These are phyloP conservation scores for Lottia scabra DNA, from an alignment of 2,888 invertebrate genomes.

Conservation along the genomic window DNA sequence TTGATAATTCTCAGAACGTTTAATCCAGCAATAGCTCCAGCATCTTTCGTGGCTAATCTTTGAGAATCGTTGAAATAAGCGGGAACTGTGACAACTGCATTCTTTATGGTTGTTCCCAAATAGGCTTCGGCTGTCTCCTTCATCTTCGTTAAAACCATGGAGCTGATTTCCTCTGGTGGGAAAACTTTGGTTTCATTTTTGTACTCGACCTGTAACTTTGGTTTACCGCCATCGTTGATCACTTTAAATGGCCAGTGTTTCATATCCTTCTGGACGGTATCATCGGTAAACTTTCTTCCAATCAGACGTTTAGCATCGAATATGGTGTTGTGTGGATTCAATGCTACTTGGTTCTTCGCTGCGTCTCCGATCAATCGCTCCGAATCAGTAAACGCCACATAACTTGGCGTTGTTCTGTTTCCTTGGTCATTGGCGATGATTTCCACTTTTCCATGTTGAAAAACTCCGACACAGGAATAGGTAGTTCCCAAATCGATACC, in stretches of 20 bases:
- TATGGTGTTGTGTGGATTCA: constrained; percentile 82
- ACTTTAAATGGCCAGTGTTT: constrained; percentile 63
- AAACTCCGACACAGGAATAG: constrained; percentile 74
- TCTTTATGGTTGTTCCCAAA: constrained; percentile 74
- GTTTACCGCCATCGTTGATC: constrained; percentile 45
- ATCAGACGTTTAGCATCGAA: constrained; percentile 68
- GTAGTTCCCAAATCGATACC: constrained; percentile 92
- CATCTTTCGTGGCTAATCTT: constrained; percentile 75
- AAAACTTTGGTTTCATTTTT: constrained; percentile 88
- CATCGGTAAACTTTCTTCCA: constrained; percentile 54
- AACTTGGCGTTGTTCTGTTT: constrained; percentile 79
- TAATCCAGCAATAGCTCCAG: constrained; percentile 68
- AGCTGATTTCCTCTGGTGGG: constrained; percentile 89
- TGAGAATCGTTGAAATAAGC: constrained; percentile 71
- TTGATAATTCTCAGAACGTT: constrained; percentile 76
- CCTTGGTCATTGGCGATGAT: constrained; percentile 73
- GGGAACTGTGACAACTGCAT: constrained; percentile 67
- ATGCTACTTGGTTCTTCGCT: constrained; percentile 71
- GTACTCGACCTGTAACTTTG: constrained; percentile 64
- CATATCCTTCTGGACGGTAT: constrained; percentile 54
- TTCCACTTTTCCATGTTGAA: constrained; percentile 70
- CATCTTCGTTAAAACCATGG: constrained; percentile 93
- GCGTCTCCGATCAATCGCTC: constrained; percentile 70
- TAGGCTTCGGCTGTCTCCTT: constrained; percentile 74
- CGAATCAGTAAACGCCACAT: constrained; percentile 77